Percentiles rank a stretch among this genome's conserved stretches.
Conservation (phyloP, 2,113 vertebrate genomes). For the Leptobrachium leishanense region DNA sequence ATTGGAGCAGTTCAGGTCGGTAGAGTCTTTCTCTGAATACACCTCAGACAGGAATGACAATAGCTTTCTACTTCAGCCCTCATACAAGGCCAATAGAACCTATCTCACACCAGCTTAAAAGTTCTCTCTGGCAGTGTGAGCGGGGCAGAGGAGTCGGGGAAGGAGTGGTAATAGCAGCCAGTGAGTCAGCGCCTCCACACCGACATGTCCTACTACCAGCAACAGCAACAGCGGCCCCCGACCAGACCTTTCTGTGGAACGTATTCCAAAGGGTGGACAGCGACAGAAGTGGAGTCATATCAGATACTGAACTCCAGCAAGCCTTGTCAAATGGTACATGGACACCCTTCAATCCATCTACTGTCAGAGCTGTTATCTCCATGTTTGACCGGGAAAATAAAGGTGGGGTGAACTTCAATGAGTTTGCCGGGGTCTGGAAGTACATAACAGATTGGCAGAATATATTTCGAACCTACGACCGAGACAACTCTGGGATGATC, state of each 20-base stretch:
- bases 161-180: too few relatives aligned
- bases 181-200: not conserved
- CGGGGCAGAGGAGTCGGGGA: not conserved
- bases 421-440: slow-evolving; percentile 97
- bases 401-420: slow-evolving; percentile 94
- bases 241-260: too few relatives aligned
- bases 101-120: too few relatives aligned
- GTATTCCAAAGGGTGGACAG: slow-evolving; percentile 82
- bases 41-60: too few relatives aligned
- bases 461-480: slow-evolving; percentile 94
- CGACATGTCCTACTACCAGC: too few relatives aligned
- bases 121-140: not conserved
- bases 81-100: too few relatives aligned
- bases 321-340: slow-evolving; percentile 97
- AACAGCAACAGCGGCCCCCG: not conserved
- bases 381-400: slow-evolving; percentile 98
- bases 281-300: slow-evolving; percentile 93
- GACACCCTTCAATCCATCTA: slow-evolving; percentile 97
- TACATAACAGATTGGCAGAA: slow-evolving; percentile 98
- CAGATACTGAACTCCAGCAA: slow-evolving; percentile 92
- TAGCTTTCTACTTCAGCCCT: too few relatives aligned
- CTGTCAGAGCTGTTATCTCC: slow-evolving; percentile 90
- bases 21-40: too few relatives aligned
- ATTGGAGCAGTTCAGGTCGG: too few relatives aligned
- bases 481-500: slow-evolving; percentile 96